Evolutionary conservation across 37 sponge, comb jelly and placozoan species (phyloP), one percentile per base, ranked within the genome.

Genomic region (Petrosia ficiformis): DNA sequence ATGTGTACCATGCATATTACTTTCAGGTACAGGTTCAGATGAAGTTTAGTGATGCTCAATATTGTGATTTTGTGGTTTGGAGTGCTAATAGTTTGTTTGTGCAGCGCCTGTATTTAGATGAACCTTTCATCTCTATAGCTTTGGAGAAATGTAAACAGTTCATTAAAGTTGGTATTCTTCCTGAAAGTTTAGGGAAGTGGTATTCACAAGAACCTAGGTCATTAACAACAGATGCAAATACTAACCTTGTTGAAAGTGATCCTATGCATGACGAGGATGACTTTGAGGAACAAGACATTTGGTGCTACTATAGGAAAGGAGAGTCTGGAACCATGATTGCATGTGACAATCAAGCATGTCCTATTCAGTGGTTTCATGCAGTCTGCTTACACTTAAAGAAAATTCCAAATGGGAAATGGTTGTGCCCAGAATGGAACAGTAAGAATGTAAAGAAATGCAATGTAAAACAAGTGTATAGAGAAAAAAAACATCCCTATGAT

Each of bases 31-130:
- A 86, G 40, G 54, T 59, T 6, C 86, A 85, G 39, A 54, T 85
- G 68, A 65, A 78, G 29, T 29, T 85, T 25, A 70, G 68, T 32
- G 24, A 35, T 61, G 75, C 68, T 35, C 19, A 65, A 16, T 85
- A 71, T 58, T 66, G 79, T 73, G 86, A 78, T 36, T 84, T 84
- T 78, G 68, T 78, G 31, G 74, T 85, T 11, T 85, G 79, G 75
- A 71, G 48, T 8, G 73, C 76, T 31, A 73, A 57, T 14, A 59
- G 65, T 32, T 29, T 71, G 59, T 33, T 74, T 6, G 61, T 81
- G 8, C 71, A 80, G 43, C 41, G 77, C 11, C 54, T 78, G 28
- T 64, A 74, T 29, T 74, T 75, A 1, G 65, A 76, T 29, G 61
- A 74, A 3, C 33, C 59, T 25, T 74, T 74, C 39, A 74, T 74